phyloP scores from a whole-genome alignment of 2,888 invertebrate species.

The Capitulum mitella region DNA sequence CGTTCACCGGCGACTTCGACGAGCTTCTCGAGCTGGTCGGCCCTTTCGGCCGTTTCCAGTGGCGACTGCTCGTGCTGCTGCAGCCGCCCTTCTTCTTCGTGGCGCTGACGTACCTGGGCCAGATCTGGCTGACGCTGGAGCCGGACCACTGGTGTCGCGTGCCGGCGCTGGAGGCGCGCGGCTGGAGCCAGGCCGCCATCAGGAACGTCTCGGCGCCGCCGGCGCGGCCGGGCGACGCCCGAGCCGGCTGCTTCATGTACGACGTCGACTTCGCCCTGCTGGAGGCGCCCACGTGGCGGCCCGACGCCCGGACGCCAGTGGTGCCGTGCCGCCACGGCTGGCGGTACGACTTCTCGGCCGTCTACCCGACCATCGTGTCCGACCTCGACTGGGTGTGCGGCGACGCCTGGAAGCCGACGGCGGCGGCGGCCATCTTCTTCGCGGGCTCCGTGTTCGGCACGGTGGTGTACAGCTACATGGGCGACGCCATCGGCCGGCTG shows the following conservation, averaged over 20 bases:
- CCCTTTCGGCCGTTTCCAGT: conserved; percentile 74
- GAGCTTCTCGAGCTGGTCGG: conserved; percentile 73
- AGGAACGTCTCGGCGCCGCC: conserved; percentile 58
- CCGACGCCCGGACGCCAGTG: conserved; percentile 62
- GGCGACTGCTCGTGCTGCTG: background rate
- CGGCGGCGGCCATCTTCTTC: conserved; percentile 79
- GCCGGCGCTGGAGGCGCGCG: conserved; percentile 56
- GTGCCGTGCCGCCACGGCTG: conserved; percentile 64
- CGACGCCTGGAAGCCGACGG: conserved; percentile 63
- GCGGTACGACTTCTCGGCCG: conserved; percentile 75
- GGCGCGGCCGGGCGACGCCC: conserved; percentile 39
- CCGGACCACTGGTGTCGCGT: conserved; percentile 77
- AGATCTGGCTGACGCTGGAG: conserved; percentile 55
- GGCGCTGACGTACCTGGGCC: conserved; percentile 25
- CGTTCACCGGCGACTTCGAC: conserved; percentile 60
- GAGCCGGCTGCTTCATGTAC: conserved; percentile 67
- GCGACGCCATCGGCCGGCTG: conserved; percentile 73
- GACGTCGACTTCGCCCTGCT: conserved; percentile 58
- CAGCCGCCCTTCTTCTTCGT: conserved; percentile 61
- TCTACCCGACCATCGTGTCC: conserved; percentile 74
- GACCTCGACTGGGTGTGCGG: conserved; percentile 84
- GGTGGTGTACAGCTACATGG: conserved; percentile 75
- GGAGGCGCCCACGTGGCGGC: conserved; percentile 53
- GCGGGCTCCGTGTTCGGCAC: conserved; percentile 81
- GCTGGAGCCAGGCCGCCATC: conserved; percentile 53